Evolutionary conservation across 2,113 vertebrate genomes (phyloP).

Genomic region (Phalacrocorax pelagicus): DNA sequence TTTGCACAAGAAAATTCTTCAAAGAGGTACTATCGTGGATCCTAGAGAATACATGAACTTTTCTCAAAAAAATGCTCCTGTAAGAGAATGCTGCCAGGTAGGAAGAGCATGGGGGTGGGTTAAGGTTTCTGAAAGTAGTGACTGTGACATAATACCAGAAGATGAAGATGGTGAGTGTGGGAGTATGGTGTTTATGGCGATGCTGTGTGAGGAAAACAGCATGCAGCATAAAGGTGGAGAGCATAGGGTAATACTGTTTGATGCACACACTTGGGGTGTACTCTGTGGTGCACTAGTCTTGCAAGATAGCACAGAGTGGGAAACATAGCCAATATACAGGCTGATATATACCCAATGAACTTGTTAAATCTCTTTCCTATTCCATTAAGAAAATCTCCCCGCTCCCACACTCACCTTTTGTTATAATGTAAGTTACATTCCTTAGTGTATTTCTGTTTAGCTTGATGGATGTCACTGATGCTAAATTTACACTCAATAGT

Average conservation of each 20-base stretch:
- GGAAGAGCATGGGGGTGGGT: neutral
- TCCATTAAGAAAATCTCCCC: neutral
- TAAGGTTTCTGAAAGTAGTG: neutral
- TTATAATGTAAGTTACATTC: neutral
- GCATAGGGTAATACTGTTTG: too few relatives aligned
- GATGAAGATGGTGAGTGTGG: neutral
- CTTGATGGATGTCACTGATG: neutral
- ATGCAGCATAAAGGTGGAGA: neutral
- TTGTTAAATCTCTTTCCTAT: neutral
- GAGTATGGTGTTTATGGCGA: neutral
- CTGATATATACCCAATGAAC: neutral
- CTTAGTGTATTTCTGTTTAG: neutral
- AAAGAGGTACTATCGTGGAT: neutral
- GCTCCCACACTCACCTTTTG: fast-evolving
- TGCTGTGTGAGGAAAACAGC: neutral
- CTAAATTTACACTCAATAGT: neutral
- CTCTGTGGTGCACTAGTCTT: neutral
- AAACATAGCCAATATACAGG: neutral
- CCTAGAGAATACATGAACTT: neutral
- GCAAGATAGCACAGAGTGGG: neutral
- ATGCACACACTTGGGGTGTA: neutral
- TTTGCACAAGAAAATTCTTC: neutral
- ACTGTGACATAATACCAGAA: neutral
- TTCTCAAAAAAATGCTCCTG: neutral
- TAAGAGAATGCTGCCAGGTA: neutral